Evolutionary conservation across 2,113 vertebrate species (phyloP).

Genomic region (Eublepharis macularius): DNA sequence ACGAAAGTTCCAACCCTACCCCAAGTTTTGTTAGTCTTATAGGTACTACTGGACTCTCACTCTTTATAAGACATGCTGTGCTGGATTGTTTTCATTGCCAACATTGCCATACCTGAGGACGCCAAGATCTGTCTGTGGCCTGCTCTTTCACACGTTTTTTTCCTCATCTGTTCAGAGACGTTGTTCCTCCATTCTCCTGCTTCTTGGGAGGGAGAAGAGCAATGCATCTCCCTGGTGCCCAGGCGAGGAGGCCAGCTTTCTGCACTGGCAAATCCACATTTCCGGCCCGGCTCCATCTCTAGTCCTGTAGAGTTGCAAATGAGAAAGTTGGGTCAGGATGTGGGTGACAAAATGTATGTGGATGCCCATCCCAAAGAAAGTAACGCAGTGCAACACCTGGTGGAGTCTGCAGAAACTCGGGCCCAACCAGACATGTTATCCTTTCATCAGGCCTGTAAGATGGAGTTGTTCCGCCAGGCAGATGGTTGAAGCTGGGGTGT

Average conservation of each 20-base stretch:
- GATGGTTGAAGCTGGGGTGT: too few relatives aligned
- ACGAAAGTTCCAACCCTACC: too few relatives aligned
- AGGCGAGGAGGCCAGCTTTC: neutral
- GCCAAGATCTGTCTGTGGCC: too few relatives aligned
- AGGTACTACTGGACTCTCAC: too few relatives aligned
- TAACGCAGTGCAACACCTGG: neutral
- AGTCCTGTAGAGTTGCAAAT: neutral
- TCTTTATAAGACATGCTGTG: too few relatives aligned
- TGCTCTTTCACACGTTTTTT: too few relatives aligned
- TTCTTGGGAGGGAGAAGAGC: neutral
- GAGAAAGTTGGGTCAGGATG: neutral
- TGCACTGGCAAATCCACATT: neutral
- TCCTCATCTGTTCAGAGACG: neutral
- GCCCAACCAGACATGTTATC: too few relatives aligned
- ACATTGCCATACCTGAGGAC: neutral
- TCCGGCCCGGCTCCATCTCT: too few relatives aligned
- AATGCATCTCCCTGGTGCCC: neutral
- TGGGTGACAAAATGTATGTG: neutral
- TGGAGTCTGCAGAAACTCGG: too few relatives aligned
- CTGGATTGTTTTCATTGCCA: neutral
- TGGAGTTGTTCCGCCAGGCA: too few relatives aligned
- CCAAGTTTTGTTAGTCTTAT: too few relatives aligned
- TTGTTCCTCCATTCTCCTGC: neutral
- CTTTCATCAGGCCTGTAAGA: too few relatives aligned
- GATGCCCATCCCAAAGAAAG: neutral